These are phyloP conservation scores for Strongylocentrotus purpuratus DNA, from an alignment of 35 echinoderm and acorn worm genomes.

Conservation along the genomic window DNA sequence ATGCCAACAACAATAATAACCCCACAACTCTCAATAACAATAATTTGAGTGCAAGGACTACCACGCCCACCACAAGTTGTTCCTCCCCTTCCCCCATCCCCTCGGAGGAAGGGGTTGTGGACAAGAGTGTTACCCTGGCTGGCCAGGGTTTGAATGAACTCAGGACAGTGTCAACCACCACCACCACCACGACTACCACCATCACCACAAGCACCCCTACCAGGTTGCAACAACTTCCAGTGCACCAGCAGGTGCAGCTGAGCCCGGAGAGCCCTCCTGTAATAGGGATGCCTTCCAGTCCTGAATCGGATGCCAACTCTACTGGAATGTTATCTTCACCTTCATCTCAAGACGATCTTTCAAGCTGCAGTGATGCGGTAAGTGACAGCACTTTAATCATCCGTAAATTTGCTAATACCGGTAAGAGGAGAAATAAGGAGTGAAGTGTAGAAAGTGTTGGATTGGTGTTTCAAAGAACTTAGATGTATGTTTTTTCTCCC, in stretches of 20 bases:
- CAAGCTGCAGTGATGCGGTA: constrained; percentile 89
- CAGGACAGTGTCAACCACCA: background rate
- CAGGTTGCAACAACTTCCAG: background rate
- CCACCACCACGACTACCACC: background rate
- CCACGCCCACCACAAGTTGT: constrained; percentile 25
- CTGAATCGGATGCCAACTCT: constrained; percentile 59
- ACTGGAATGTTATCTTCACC: constrained; percentile 58
- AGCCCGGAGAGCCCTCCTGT: background rate
- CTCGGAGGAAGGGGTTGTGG: background rate
- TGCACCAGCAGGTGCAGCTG: background rate
- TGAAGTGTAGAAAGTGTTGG: background rate
- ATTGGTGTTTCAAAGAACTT: background rate
- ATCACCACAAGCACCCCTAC: background rate
- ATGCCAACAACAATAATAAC: constrained; percentile 16
- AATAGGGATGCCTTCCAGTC: background rate
- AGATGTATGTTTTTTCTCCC: no score
- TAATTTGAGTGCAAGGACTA: constrained; percentile 28
- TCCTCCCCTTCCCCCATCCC: background rate
- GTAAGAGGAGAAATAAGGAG: background rate
- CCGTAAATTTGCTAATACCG: background rate
- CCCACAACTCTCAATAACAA: constrained; percentile 24
- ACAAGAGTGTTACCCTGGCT: constrained; percentile 1
- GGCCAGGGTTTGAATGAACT: constrained; percentile 39
- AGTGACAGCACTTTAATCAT: background rate
- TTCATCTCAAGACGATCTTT: constrained; percentile 78